A percentile compares a stretch with the other conserved stretches of the same genome.
These are phyloP conservation scores for Drosophila azteca DNA, from an alignment of 1,140 invertebrate genomes.

Conservation along the genomic window DNA sequence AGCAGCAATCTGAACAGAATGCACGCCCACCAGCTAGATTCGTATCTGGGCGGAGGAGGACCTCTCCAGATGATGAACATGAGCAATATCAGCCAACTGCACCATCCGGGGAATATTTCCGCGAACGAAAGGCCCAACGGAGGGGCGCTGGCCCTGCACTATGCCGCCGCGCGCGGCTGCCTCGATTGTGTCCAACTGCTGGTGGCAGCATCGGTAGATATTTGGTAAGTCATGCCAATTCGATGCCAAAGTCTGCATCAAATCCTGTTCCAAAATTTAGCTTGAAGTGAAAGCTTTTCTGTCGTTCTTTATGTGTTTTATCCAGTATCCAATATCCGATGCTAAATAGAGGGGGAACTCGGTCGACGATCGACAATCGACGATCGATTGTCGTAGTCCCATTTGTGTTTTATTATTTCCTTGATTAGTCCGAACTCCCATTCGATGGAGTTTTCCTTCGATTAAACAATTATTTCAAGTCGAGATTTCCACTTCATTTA, in stretches of 20 bases:
- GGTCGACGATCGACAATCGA: neutral
- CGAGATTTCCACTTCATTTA: constrained; percentile 15
- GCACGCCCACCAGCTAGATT: constrained; percentile 73
- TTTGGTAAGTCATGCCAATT: constrained; percentile 88
- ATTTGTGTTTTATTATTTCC: constrained; percentile 44
- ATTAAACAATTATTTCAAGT: constrained; percentile 21
- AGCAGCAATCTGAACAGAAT: constrained; percentile 59
- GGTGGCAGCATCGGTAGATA: constrained; percentile 89
- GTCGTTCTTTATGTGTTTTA: constrained; percentile 32
- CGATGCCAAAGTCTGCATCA: neutral
- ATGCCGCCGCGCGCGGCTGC: constrained; percentile 92
- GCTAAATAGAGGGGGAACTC: constrained; percentile 13
- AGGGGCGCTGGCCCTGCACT: constrained; percentile 90
- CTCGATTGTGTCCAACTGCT: constrained; percentile 92
- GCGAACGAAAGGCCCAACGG: constrained; percentile 82
- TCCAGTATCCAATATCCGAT: constrained; percentile 10
- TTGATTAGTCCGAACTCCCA: constrained; percentile 18
- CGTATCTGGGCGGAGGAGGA: constrained; percentile 61
- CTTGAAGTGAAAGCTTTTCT: constrained; percentile 38
- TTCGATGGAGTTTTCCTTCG: constrained; percentile 21
- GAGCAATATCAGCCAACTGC: constrained; percentile 53
- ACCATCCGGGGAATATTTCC: constrained; percentile 77
- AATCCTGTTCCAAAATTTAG: neutral
- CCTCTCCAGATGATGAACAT: constrained; percentile 35
- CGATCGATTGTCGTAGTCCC: constrained; percentile 21